Conservation (phyloP, 2,797 vertebrate genomes). For the Benthosema pterotum region DNA sequence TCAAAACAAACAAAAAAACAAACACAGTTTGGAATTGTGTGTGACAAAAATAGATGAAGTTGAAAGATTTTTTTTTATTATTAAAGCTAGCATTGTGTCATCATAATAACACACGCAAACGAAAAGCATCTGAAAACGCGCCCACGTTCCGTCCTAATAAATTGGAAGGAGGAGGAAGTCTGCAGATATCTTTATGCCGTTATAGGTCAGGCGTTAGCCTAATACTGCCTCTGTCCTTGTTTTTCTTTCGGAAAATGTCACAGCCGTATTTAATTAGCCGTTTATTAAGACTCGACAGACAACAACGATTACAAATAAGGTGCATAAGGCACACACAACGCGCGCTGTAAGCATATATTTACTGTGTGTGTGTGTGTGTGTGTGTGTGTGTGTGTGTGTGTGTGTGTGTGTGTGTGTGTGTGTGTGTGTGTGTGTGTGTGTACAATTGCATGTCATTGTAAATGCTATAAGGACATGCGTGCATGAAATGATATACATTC, state of each 20-base stretch:
- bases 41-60: conserved; percentile 8
- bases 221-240: not conserved
- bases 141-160: too few relatives aligned
- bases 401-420: not conserved
- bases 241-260: conserved; percentile 9
- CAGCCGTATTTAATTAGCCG: not conserved
- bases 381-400: not conserved
- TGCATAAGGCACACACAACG: conserved; percentile 3
- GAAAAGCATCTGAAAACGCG: too few relatives aligned
- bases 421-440: not conserved
- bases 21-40: conserved; percentile 31
- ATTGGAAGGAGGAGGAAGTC: too few relatives aligned
- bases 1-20: too few relatives aligned
- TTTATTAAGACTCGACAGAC: too few relatives aligned
- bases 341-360: not conserved
- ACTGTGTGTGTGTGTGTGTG: not conserved
- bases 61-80: too few relatives aligned
- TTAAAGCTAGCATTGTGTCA: not conserved
- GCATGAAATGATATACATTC: not conserved
- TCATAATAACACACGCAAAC: not conserved
- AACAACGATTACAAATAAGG: too few relatives aligned
- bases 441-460: not conserved
- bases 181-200: too few relatives aligned
- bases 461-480: conserved; percentile 4
- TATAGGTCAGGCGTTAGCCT: too few relatives aligned